Evolutionary conservation across 2,888 invertebrate species (phyloP), one percentile per base, ranked within the genome.

Genomic region (Rhamphomyia laevipes): DNA sequence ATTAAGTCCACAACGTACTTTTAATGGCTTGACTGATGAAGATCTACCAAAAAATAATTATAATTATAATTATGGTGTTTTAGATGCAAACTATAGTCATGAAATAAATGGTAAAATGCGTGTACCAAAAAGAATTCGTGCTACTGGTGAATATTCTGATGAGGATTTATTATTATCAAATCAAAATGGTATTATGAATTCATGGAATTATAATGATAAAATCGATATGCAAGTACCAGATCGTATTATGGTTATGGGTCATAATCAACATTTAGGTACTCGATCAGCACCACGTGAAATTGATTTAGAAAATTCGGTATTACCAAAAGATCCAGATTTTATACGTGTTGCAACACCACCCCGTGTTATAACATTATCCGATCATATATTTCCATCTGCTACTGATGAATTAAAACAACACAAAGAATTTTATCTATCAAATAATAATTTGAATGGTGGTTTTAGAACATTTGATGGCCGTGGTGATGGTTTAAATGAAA

Each of bases 161-260:
- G 79, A 81, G 48, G 82, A 86, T 47, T 67, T 73, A 43, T 65
- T 71, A 58, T 63, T 74, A n/a, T 73, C 78, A 10, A 79, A 81
- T 65, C 80, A 81, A 55, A 70, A 75, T 48, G 69, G 67, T 1
- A 56, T 64, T 46, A 77, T 79, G 54, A 73, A 73, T 53, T 76
- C 75, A 40, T 84, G 83, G 83, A 75, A 76, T 57, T 77, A 78
- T 64, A 75, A 76, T 60, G 86, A 88, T 59, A 86, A 85, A 70
- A 82, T 86, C 67, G 84, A 86, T 59, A 94, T 94, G 94, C 84
- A 84, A 63, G 93, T 95, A 35, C 94, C 94, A 3, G 94, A 94
- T 63, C 80, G 92, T 63, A 94, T 95, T 66, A 76, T 94, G 57
- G 86, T 94, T 43, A 78, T 86, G 59, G 94, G 94, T 65, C 81